Conservation (phyloP, 2,888 invertebrate species). For the Tholera decimalis region DNA sequence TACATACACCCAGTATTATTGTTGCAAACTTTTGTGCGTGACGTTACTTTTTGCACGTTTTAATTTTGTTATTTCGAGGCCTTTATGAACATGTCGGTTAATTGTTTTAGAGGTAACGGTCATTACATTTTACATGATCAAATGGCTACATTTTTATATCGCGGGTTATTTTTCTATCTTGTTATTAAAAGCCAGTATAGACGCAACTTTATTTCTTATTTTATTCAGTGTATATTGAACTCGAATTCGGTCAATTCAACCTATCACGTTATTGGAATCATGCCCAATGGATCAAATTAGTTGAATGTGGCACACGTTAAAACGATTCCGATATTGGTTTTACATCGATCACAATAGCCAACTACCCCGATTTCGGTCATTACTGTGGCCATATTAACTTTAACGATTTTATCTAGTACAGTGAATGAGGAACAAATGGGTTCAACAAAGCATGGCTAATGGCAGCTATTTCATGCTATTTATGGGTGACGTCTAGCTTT, state of each 20-base stretch:
- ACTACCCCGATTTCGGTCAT: conserved; percentile 32
- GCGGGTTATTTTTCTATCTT: not conserved
- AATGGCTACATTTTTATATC: conserved; percentile 13
- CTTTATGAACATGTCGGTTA: conserved; percentile 51
- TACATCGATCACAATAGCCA: conserved; percentile 46
- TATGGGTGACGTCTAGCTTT: not conserved
- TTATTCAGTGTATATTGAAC: conserved; percentile 54
- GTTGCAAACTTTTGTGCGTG: conserved; percentile 77
- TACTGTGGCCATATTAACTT: conserved; percentile 46
- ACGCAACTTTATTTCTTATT: conserved; percentile 34
- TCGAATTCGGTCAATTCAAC: conserved; percentile 58
- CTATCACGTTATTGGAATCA: conserved; percentile 64
- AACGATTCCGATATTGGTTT: conserved; percentile 62
- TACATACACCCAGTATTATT: conserved; percentile 80
- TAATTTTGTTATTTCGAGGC: conserved; percentile 58
- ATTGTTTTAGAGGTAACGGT: conserved; percentile 46
- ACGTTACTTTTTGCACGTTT: conserved; percentile 67
- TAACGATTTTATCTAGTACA: conserved; percentile 37
- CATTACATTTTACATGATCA: conserved; percentile 24
- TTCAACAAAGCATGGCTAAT: conserved; percentile 31
- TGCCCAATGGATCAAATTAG: conserved; percentile 66
- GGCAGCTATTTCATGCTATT: conserved; percentile 2
- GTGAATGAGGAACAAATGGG: conserved; percentile 33
- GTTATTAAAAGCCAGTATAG: not conserved
- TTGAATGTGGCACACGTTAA: conserved; percentile 59